Percentiles rank a stretch among this genome's conserved stretches.
Evolutionary conservation across 1,140 invertebrate species (phyloP).

Genomic region (Drosophila varians): DNA sequence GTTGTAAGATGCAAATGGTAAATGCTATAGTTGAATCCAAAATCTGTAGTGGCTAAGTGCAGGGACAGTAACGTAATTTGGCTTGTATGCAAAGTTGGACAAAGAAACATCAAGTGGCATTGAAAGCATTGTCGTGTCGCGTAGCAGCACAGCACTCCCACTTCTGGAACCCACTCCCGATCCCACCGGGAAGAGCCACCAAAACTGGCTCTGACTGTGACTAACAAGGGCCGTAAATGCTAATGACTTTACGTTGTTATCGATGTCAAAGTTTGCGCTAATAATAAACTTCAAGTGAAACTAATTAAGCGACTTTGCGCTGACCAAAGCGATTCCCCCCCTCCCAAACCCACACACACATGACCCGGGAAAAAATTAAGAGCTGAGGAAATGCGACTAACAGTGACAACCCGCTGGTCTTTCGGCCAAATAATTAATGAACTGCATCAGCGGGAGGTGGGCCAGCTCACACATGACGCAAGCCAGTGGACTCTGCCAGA

Average conservation of each 20-base stretch:
- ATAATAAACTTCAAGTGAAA: slow-evolving; percentile 76
- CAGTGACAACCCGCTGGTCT: slow-evolving; percentile 47
- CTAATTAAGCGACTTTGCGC: slow-evolving; percentile 72
- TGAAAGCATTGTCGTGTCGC: slow-evolving; percentile 70
- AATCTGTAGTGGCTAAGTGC: slow-evolving; percentile 24
- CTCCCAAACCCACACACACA: no score
- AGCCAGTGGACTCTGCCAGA: slow-evolving; percentile 18
- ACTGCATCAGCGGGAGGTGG: slow-evolving; percentile 59
- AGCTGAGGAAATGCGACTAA: slow-evolving; percentile 22
- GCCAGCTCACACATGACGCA: slow-evolving; percentile 63
- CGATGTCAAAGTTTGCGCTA: slow-evolving; percentile 77
- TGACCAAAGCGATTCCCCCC: slow-evolving; percentile 46
- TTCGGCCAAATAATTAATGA: slow-evolving; percentile 72
- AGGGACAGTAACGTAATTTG: slow-evolving; percentile 65
- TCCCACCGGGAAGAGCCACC: slow-evolving; percentile 4
- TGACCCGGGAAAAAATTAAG: slow-evolving; percentile 2
- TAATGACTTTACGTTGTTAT: slow-evolving; percentile 80
- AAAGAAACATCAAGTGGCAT: slow-evolving; percentile 35
- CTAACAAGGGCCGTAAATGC: slow-evolving; percentile 54
- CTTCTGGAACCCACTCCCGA: not conserved
- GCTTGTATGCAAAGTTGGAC: slow-evolving; percentile 52
- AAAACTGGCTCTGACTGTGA: slow-evolving; percentile 17
- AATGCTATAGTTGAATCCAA: slow-evolving; percentile 2
- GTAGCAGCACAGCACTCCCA: slow-evolving; percentile 20
- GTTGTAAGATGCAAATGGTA: slow-evolving; percentile 74